phyloP scores from a whole-genome alignment of 30 jellyfish, hydroid and myxozoan genomes.

The Phacellophora camtschatica region DNA sequence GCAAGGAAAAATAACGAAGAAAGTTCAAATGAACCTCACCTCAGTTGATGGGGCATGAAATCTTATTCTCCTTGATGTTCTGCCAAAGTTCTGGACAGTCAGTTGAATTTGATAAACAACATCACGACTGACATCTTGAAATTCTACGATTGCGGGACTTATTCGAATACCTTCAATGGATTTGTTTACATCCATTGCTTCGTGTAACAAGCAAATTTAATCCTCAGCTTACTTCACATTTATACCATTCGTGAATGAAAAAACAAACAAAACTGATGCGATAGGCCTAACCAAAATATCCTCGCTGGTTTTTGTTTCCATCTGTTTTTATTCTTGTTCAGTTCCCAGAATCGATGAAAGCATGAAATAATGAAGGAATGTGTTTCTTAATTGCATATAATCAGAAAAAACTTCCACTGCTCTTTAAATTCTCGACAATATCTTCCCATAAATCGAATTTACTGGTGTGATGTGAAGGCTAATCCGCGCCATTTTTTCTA shows the following conservation, averaged over 20 bases:
- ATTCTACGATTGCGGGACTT: conserved; percentile 82
- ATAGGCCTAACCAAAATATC: no score
- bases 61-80: conserved; percentile 45
- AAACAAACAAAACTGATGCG: no score
- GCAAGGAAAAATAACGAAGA: neutral
- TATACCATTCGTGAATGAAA: no score
- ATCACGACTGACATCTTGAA: conserved; percentile 70
- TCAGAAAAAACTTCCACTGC: no score
- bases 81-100: conserved; percentile 71
- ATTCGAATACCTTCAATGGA: conserved; percentile 55
- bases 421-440: no score
- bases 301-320: neutral
- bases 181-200: neutral
- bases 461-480: neutral
- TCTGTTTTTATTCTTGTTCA: neutral
- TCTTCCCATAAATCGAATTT: no score
- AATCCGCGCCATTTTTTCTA: neutral
- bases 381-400: no score
- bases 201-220: no score
- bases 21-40: conserved; percentile 28
- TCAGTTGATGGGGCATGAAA: conserved; percentile 67
- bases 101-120: conserved; percentile 81
- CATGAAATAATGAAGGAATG: no score
- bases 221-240: no score
- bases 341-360: no score